Evolutionary conservation across 1,140 invertebrate species (phyloP), one percentile per base, ranked within the genome.

Genomic region (Rhopalosiphum maidis): DNA sequence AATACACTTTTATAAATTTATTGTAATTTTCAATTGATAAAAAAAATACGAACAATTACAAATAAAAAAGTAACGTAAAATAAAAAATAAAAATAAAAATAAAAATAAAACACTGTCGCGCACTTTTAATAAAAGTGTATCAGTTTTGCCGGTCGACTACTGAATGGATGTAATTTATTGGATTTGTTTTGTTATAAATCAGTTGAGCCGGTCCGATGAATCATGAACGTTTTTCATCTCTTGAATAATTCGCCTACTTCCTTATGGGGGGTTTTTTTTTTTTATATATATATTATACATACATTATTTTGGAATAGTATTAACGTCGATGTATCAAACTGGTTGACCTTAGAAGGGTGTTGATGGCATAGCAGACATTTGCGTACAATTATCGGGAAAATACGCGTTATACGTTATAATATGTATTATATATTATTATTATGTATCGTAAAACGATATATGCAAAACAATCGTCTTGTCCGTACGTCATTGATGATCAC

Each of bases 281-380:
- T 41, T 1, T 37, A 37, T 46, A 46, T 46, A 9, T 46, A 46
- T 46, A 46, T 21, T n/a, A 77, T 30, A 43, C 0, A 60, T 9
- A 51, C 37, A 41, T 55, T 60, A 90, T 90, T 90, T 54, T 15
- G 51, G 89, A 54, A 25, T 46, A 54, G 37, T 60, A 41, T 55
- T 55, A 55, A n/a, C 30, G 35, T 30, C 11, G 54, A 23, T 15
- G 55, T 41, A 55, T 90, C n/a, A 25, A n/a, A 92, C 91, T 41
- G 77, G 91, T 92, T 37, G 77, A 92, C 91, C 91, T 92, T 83
- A 92, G 37, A 35, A 92, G 91, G 77, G 91, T 92, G 91, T 83
- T 51, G 91, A 92, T 83, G 68, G 77, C 41, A 77, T 77, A 83
- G 37, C 21, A 48, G 43, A 48, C 77, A 41, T 54, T 51, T 92